A percentile compares a stretch with the other conserved stretches of the same genome.
Conservation (phyloP, 2,797 vertebrate genomes). For the Steatocranus sp. region DNA sequence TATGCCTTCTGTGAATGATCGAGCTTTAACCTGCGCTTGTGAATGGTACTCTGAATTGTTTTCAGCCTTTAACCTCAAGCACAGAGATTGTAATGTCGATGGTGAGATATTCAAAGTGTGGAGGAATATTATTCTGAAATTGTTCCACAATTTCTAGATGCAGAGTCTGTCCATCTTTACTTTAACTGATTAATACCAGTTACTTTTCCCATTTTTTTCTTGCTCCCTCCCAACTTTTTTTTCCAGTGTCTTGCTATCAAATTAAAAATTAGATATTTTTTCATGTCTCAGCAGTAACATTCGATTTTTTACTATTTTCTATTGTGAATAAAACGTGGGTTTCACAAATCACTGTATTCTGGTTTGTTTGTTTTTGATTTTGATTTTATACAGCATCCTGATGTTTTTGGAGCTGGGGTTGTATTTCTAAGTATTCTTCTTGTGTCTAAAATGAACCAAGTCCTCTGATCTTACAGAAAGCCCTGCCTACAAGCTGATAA, state of each 20-base stretch:
- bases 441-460: background rate
- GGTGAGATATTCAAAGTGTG: background rate
- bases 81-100: background rate
- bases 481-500: background rate
- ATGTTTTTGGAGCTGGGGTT: background rate
- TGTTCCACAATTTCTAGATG: background rate
- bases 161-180: background rate
- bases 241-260: background rate
- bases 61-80: background rate
- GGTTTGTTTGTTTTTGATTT: background rate
- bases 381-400: background rate
- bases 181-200: background rate
- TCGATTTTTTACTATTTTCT: background rate
- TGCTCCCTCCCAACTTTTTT: background rate
- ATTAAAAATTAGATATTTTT: background rate
- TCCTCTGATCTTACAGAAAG: background rate
- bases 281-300: background rate
- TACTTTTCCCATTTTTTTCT: background rate
- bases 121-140: background rate
- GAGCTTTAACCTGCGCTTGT: background rate
- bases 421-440: background rate
- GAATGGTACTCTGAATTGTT: background rate
- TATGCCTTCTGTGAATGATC: background rate
- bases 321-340: background rate
- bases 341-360: background rate